These are phyloP conservation scores for Xenus cinereus DNA, from an alignment of 2,113 vertebrate species.

Conservation along the genomic window DNA sequence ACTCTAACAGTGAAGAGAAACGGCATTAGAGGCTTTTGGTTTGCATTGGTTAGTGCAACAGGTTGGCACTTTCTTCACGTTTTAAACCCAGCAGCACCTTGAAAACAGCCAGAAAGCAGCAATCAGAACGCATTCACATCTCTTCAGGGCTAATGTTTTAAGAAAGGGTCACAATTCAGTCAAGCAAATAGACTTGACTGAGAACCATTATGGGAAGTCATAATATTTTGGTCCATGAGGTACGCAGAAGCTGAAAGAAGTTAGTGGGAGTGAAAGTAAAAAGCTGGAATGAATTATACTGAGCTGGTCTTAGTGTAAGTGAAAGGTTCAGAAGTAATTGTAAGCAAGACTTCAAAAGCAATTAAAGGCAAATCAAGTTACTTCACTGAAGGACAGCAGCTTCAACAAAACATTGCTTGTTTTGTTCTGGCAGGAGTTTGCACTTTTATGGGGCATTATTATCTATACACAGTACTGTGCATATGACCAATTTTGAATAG, in stretches of 20 bases:
- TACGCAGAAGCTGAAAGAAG: neutral
- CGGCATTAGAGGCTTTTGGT: neutral
- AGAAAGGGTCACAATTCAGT: neutral
- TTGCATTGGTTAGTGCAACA: neutral
- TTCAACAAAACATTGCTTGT: neutral
- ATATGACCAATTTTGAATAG: neutral
- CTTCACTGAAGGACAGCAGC: neutral
- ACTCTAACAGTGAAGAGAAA: constrained; percentile 69
- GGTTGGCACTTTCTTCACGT: neutral
- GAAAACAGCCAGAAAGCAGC: neutral
- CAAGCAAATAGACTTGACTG: neutral
- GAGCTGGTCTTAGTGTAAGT: neutral
- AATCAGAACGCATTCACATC: neutral
- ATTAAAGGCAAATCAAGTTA: neutral
- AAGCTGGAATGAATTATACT: neutral
- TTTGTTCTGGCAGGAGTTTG: neutral
- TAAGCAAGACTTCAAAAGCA: neutral
- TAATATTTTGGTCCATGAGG: neutral
- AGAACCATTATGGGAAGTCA: neutral
- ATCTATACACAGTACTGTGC: neutral
- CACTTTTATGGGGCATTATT: neutral
- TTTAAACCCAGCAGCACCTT: neutral
- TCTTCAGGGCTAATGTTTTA: neutral
- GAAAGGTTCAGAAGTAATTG: neutral
- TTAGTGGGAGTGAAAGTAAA: neutral